Conservation (phyloP, 1,140 invertebrate genomes). For the Sitophilus oryzae region DNA sequence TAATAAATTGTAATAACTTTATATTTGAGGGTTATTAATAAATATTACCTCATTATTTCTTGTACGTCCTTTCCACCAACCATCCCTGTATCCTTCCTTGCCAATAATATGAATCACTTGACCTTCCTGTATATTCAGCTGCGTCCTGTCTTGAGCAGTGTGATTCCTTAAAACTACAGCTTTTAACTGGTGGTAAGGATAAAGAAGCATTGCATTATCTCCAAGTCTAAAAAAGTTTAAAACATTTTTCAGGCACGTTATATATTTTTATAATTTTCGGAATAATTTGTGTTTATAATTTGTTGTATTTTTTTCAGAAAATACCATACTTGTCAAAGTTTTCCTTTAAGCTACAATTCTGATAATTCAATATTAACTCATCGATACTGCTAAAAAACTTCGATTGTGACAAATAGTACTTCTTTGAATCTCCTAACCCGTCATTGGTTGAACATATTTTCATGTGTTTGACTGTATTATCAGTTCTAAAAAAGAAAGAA, state of each 20-base stretch:
- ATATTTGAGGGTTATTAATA: not conserved
- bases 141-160: conserved; percentile 64
- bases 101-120: conserved; percentile 55
- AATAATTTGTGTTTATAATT: conserved; percentile 4
- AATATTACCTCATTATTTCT: conserved; percentile 26
- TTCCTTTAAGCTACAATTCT: conserved; percentile 78
- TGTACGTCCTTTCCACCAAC: conserved; percentile 37
- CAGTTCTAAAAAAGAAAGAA: conserved; percentile 55
- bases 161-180: conserved; percentile 73
- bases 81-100: conserved; percentile 38
- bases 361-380: conserved; percentile 85
- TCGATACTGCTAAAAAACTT: conserved; percentile 84
- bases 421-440: conserved; percentile 37
- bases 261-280: not conserved
- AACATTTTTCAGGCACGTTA: too few relatives aligned
- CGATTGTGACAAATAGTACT: conserved; percentile 82
- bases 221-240: conserved; percentile 32
- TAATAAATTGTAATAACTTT: not conserved
- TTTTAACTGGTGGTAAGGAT: conserved; percentile 67
- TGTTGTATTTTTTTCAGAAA: too few relatives aligned
- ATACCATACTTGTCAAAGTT: conserved; percentile 79
- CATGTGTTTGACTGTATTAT: conserved; percentile 86
- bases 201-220: conserved; percentile 62
- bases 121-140: conserved; percentile 70
- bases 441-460: conserved; percentile 64